These are phyloP conservation scores for Trichechus manatus DNA, from an alignment of 2,113 vertebrate species.

Conservation along the genomic window DNA sequence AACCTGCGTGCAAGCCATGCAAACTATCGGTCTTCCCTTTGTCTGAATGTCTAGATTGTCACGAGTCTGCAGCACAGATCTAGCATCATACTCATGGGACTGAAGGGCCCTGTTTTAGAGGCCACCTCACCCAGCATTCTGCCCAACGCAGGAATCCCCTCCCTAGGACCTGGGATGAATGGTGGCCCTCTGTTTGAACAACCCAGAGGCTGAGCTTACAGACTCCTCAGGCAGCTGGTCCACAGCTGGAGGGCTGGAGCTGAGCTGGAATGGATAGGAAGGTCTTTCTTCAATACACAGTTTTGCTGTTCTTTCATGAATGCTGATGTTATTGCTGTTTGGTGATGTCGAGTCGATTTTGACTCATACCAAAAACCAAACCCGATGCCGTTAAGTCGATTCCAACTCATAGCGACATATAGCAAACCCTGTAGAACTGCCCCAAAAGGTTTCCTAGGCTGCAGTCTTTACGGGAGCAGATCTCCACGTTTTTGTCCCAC, in stretches of 20 bases:
- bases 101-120: not conserved
- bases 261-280: not conserved
- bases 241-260: not conserved
- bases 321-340: not conserved
- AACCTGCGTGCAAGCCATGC: not conserved
- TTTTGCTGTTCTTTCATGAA: not conserved
- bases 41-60: not conserved
- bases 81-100: not conserved
- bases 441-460: not conserved
- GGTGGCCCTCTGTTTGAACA: not conserved
- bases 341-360: not conserved
- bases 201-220: not conserved
- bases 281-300: not conserved
- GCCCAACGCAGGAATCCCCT: not conserved
- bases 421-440: not conserved
- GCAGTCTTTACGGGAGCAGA: not conserved
- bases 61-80: not conserved
- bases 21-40: constrained; percentile 8
- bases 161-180: not conserved
- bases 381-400: no score
- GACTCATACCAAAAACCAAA: not conserved
- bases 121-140: not conserved
- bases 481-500: not conserved
- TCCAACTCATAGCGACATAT: no score
- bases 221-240: not conserved